Percentiles rank a stretch among this genome's conserved stretches.
These are phyloP conservation scores for Solenopsis fugax DNA, from an alignment of 1,140 invertebrate species.

Conservation along the genomic window DNA sequence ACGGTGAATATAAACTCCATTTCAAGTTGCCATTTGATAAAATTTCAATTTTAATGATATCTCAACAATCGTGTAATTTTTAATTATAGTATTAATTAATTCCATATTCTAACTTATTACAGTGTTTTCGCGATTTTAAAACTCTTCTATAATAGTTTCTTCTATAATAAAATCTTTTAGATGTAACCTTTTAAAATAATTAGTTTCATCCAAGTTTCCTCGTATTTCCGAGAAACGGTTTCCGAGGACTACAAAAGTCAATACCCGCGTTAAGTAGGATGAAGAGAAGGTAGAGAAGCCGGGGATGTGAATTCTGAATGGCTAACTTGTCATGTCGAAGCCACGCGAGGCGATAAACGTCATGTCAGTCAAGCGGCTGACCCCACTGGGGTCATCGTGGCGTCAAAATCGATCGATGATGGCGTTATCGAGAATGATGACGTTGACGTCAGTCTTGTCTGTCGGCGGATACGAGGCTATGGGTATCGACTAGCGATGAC, in stretches of 20 bases:
- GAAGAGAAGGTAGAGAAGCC: conserved; percentile 49
- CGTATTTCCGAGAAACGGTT: not conserved
- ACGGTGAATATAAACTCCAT: conserved; percentile 33
- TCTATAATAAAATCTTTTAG: not conserved
- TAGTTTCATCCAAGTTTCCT: not conserved
- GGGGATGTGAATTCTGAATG: conserved; percentile 64
- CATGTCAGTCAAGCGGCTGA: conserved; percentile 72
- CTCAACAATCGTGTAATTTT: not conserved
- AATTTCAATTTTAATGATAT: not conserved
- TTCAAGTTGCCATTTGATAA: not conserved
- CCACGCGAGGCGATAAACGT: conserved; percentile 71
- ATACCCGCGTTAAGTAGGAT: not conserved
- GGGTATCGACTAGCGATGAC: conserved; percentile 15
- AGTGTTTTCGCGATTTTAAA: not conserved
- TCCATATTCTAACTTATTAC: not conserved
- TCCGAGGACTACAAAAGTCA: conserved; percentile 2
- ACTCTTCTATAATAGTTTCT: not conserved
- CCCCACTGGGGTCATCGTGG: conserved; percentile 62
- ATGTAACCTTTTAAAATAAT: not conserved
- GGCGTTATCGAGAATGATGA: conserved; percentile 66
- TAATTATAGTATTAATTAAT: not conserved
- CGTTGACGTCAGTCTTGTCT: conserved; percentile 63
- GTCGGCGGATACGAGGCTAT: conserved; percentile 47
- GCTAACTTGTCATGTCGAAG: conserved; percentile 70
- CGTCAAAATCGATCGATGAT: conserved; percentile 68